Evolutionary conservation across 1,140 invertebrate species (phyloP), one percentile per base, ranked within the genome.

Genomic region (Gonioctena quinquepunctata): DNA sequence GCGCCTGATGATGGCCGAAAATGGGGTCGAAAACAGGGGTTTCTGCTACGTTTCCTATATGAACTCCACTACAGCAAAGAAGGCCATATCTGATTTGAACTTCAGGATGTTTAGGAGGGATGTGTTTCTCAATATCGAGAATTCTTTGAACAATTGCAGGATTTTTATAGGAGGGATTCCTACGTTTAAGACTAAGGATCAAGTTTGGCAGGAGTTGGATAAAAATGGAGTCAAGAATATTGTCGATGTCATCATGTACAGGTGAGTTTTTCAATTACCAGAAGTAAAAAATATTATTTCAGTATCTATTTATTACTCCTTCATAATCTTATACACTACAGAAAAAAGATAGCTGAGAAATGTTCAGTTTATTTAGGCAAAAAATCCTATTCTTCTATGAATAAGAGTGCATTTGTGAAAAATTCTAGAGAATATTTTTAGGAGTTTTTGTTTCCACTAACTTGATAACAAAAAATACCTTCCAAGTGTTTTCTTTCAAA

Each of bases 141-240:
- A 8, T 16, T 75, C 76, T 4, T 21, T 74, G 3, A 64, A 96
- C 75, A 97, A 96, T 81, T 92, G 93, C 72, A 85, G 93, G 3
- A 84, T 97, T 0, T 96, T 94, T 80, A 88, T 96, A 57, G 92
- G 93, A 2, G 90, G 90, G n/a, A 90, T 97, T 6, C 91, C 92
- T 0, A 89, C 91, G 81, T 83, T 87, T 2, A 93, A 90, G 76
- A 88, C 87, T 0, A 88, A 87, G 68, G 86, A 88, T 0, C 92
- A 96, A 70, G 89, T 96, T 64, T 71, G 87, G 8, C 79, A 87
- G 13, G 92, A 93, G 78, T 86, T 96, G 67, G 25, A 16, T 2
- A 89, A 90, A 77, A 82, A 91, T 1, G 89, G 93, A 1, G 65
- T 76, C 0, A 69, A 69, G 2, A 77, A 76, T 18, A 79, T 94